A percentile compares a stretch with the other conserved stretches of the same genome.
phyloP scores from a whole-genome alignment of 92 coral and sea anemone genomes.

The Ricordea florida region DNA sequence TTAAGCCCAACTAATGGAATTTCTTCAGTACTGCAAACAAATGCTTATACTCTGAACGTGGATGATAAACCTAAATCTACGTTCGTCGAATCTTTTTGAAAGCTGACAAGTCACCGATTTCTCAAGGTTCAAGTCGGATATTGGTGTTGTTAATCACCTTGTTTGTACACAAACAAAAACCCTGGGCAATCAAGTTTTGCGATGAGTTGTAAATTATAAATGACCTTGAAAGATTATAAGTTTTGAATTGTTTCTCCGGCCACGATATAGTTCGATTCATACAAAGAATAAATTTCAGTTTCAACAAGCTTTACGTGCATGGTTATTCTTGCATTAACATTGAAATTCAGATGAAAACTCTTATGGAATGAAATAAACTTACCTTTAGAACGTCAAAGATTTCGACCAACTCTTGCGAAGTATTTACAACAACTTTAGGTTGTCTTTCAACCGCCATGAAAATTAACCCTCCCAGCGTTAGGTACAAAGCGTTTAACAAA shows the following conservation, averaged over 20 bases:
- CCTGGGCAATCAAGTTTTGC: constrained; percentile 5
- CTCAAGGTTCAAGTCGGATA: no score
- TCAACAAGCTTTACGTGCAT: no score
- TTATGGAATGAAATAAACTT: constrained; percentile 8
- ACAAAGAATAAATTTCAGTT: no score
- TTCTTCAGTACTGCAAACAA: no score
- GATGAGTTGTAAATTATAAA: constrained; percentile 10
- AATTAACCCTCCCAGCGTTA: constrained; percentile 74
- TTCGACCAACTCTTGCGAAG: constrained; percentile 77
- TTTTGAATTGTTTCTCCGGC: constrained; percentile 4
- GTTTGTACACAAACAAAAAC: no score
- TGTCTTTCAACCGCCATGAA: constrained; percentile 73
- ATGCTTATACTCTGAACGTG: no score
- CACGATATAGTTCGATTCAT: neutral
- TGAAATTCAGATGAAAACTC: no score
- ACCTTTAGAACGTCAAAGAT: constrained; percentile 77
- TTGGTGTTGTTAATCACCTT: no score
- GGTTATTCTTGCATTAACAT: no score
- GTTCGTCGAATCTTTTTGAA: no score
- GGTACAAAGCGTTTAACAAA: constrained; percentile 63
- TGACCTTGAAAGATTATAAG: neutral
- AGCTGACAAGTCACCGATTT: no score
- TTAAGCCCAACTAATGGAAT: constrained; percentile 4
- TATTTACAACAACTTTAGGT: constrained; percentile 48
- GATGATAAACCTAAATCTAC: no score